phyloP scores from a whole-genome alignment of 2,113 vertebrate genomes.

The Perca flavescens region DNA sequence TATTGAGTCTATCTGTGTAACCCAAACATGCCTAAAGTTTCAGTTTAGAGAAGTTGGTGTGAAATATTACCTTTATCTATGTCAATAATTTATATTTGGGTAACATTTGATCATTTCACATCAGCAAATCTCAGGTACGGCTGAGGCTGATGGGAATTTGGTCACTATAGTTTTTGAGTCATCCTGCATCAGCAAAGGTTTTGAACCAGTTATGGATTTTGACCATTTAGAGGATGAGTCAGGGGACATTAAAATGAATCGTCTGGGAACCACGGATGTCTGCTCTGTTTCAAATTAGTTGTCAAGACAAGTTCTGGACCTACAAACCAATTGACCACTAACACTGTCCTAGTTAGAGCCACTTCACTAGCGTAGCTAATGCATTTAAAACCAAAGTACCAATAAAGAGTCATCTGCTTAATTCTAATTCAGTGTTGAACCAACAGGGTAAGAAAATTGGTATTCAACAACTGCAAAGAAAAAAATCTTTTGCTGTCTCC shows the following conservation, averaged over 20 bases:
- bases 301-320: background rate
- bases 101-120: background rate
- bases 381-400: background rate
- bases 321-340: no score
- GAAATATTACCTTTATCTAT: background rate
- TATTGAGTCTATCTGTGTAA: slow-evolving; percentile 12
- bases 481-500: slow-evolving; percentile 14
- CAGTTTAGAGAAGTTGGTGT: background rate
- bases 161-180: background rate
- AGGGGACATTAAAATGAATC: background rate
- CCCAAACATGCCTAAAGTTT: slow-evolving; percentile 7
- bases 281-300: background rate
- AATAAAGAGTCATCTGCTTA: background rate
- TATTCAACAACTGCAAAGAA: background rate
- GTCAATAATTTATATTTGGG: background rate
- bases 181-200: background rate
- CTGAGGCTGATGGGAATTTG: background rate
- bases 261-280: background rate
- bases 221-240: background rate
- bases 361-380: background rate
- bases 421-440: slow-evolving; percentile 19
- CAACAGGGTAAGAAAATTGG: background rate
- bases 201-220: background rate
- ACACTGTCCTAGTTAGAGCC: background rate
- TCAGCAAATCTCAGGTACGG: background rate